Evolutionary conservation across 2,888 invertebrate genomes (phyloP).

Genomic region (Drosophila monieri): DNA sequence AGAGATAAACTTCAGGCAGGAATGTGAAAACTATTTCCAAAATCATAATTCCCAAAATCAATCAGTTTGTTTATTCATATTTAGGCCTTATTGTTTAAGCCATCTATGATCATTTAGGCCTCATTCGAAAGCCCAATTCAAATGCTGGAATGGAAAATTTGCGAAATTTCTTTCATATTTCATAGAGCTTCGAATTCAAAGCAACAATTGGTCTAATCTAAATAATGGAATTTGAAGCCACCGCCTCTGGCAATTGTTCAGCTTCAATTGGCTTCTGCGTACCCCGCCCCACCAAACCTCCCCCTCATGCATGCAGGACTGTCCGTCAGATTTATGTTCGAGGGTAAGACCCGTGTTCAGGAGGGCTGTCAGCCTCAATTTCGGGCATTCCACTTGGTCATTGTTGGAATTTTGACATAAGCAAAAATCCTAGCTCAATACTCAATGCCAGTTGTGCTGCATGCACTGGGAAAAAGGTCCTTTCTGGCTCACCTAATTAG

Average conservation of each 20-base stretch:
- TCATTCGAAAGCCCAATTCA: not conserved
- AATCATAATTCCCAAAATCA: too few relatives aligned
- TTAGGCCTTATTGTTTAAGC: too few relatives aligned
- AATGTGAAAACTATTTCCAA: too few relatives aligned
- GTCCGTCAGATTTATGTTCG: slow-evolving; percentile 27
- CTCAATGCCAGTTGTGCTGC: slow-evolving; percentile 4
- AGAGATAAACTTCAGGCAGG: too few relatives aligned
- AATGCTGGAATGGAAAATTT: not conserved
- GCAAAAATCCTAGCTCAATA: slow-evolving; percentile 68
- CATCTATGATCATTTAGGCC: too few relatives aligned
- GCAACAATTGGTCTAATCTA: slow-evolving; percentile 67
- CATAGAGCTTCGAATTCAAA: slow-evolving; percentile 10
- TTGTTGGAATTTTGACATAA: slow-evolving; percentile 77
- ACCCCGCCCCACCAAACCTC: not conserved
- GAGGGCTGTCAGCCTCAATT: slow-evolving; percentile 74
- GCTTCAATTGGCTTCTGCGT: slow-evolving; percentile 30
- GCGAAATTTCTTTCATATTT: not conserved
- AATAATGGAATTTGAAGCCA: slow-evolving; percentile 65
- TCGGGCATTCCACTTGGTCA: slow-evolving; percentile 71
- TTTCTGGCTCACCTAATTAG: too few relatives aligned
- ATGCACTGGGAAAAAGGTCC: slow-evolving; percentile 1
- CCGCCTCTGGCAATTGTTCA: slow-evolving; percentile 24
- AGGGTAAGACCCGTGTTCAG: slow-evolving; percentile 14
- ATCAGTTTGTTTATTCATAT: too few relatives aligned
- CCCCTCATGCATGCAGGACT: slow-evolving; percentile 2